These are phyloP conservation scores for Mionectes macconnelli DNA, from an alignment of 2,113 vertebrate genomes.

Conservation along the genomic window DNA sequence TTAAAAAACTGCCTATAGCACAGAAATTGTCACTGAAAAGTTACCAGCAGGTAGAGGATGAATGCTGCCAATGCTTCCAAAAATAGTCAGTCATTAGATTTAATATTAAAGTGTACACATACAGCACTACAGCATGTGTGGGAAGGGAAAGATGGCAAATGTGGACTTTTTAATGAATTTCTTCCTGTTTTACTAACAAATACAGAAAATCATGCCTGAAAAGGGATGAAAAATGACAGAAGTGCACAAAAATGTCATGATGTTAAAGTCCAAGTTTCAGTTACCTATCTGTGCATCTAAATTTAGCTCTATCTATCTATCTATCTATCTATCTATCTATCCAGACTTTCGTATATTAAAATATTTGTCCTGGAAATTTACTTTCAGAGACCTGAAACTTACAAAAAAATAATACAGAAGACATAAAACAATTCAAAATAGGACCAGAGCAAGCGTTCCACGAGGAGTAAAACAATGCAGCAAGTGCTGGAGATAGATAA, in stretches of 20 bases:
- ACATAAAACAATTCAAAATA: constrained; percentile 46
- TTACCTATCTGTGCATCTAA: neutral
- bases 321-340: neutral
- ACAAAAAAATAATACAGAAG: constrained; percentile 20
- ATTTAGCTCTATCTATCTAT: neutral
- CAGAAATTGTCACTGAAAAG: neutral
- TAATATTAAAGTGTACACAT: neutral
- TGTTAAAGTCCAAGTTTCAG: neutral
- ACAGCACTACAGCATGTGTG: neutral
- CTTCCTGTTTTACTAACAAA: neutral
- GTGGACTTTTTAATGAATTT: neutral
- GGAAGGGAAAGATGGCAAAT: neutral
- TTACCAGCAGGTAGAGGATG: neutral
- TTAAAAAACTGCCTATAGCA: neutral
- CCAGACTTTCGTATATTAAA: constrained; percentile 20
- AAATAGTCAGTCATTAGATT: neutral
- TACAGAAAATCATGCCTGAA: neutral
- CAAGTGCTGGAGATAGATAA: constrained; percentile 2
- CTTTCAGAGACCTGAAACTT: constrained; percentile 22
- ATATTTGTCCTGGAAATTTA: constrained; percentile 9
- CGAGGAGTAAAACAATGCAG: constrained; percentile 22
- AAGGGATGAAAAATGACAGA: neutral
- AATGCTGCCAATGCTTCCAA: neutral
- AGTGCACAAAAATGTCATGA: neutral
- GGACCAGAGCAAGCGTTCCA: constrained; percentile 38